Base-by-base conservation (phyloP, 2,113 vertebrate species). In the Silurus meridionalis region DNA sequence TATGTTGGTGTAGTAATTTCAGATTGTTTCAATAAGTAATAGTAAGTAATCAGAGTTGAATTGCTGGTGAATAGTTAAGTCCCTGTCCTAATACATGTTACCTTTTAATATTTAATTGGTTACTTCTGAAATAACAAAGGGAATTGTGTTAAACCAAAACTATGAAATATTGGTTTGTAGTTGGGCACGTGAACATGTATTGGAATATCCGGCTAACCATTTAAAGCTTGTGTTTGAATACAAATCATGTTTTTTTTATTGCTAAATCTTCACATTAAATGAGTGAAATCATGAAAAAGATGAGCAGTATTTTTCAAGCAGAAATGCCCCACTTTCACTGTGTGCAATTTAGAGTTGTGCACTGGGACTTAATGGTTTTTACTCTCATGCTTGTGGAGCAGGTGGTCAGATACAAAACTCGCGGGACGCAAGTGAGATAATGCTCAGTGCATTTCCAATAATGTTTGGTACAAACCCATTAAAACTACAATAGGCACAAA, bases 401-500 rank as follows among this genome's bases (percentile, higher is more conserved):
- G 77, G 52, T 80, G 25, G 57, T 80, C 57, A 60, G 4, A 60
- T 46, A 7, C 0, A 4, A 60, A 80, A 60, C 25, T 80, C 57
- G 2, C 1, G 9, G 57, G 55, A 60, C 55, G 37, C 9, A 25
- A 61, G 53, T 17, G 77, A 79, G 25, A 79, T 19, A 53, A 61
- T 60, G 5, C 14, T 60, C 78, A 80, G 60, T 80, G 21, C 7
- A 9, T 55, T 75, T 75, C 72, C 48, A 75, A 53, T 75, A 75
- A 75, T 72, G 10, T 52, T 79, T 28, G 8, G 77, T 19, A 80
- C 8, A 21, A 21, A 15, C 9, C 78, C 57, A 60, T 80, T 80
- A 60, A 61, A 80, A 60, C 28, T 37, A 80, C 25, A 80, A 80
- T 55, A 37, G 57, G 19, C 28, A 80, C 17, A 60, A 61, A 80